A percentile compares a stretch with the other conserved stretches of the same genome.
Conservation (phyloP, 2,113 vertebrate species). For the Dicrurus megarhynchus region DNA sequence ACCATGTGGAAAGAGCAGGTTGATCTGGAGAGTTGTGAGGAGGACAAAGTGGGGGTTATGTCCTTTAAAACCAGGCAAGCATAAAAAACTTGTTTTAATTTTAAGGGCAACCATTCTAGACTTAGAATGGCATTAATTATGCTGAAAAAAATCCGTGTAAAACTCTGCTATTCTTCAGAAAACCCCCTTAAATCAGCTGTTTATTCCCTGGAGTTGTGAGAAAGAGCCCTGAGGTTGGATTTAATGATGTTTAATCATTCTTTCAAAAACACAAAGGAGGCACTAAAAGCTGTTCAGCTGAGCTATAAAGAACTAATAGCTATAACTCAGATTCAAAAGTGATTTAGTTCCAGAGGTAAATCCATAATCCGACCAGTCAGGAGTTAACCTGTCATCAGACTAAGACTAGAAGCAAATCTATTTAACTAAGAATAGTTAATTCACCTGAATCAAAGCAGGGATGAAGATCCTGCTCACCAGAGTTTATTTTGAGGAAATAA, state of each 20-base stretch:
- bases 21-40: background rate
- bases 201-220: constrained; percentile 7
- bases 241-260: constrained; percentile 51
- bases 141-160: background rate
- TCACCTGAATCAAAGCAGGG: constrained; percentile 21
- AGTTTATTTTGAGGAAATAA: background rate
- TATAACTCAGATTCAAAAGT: constrained; percentile 43
- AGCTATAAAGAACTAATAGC: constrained; percentile 35
- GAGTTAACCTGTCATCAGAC: constrained; percentile 41
- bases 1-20: background rate
- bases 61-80: background rate
- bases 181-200: background rate
- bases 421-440: constrained; percentile 58
- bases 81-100: background rate
- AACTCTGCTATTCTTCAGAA: background rate
- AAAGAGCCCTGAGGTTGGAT: constrained; percentile 12
- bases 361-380: constrained; percentile 48
- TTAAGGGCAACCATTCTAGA: background rate
- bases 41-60: background rate
- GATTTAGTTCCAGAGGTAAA: constrained; percentile 45
- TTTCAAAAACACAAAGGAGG: constrained; percentile 50
- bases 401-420: constrained; percentile 43
- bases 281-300: constrained; percentile 48
- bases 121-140: background rate
- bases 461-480: background rate